phyloP scores from a whole-genome alignment of 2,888 invertebrate genomes.

The Matsumyia berberina region DNA sequence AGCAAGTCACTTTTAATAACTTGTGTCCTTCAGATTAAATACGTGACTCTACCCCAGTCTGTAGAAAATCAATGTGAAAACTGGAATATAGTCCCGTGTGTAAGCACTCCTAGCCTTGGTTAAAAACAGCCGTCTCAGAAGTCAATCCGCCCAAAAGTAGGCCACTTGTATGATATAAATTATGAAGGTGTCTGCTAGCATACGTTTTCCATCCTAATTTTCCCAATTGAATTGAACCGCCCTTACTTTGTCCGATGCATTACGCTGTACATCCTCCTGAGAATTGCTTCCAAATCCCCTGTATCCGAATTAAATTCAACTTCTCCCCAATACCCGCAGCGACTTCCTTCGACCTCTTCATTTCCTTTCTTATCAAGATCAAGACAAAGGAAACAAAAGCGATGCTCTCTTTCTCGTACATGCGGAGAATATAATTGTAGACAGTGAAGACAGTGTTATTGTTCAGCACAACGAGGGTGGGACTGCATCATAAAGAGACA shows the following conservation, averaged over 20 bases:
- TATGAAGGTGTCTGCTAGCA: no score
- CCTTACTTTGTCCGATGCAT: not conserved
- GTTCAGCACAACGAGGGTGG: not conserved
- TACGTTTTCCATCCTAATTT: no score
- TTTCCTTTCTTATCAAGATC: conserved; percentile 35
- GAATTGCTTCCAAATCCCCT: not conserved
- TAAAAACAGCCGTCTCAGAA: no score
- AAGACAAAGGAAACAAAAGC: conserved; percentile 25
- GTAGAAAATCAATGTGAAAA: no score
- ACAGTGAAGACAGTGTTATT: conserved; percentile 24
- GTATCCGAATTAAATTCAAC: conserved; percentile 5
- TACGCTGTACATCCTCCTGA: not conserved
- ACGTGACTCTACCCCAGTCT: no score
- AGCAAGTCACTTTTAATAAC: no score
- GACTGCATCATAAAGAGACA: not conserved
- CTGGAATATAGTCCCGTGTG: no score
- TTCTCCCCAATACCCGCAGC: not conserved
- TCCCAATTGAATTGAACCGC: not conserved
- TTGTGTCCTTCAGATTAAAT: no score
- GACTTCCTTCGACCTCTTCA: conserved; percentile 16
- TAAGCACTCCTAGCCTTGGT: no score
- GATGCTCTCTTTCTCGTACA: not conserved
- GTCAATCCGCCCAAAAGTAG: no score
- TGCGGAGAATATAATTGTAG: not conserved
- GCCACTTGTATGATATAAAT: no score